Evolutionary conservation across 2,113 vertebrate genomes (phyloP).

Genomic region (Semicossyphus pulcher): DNA sequence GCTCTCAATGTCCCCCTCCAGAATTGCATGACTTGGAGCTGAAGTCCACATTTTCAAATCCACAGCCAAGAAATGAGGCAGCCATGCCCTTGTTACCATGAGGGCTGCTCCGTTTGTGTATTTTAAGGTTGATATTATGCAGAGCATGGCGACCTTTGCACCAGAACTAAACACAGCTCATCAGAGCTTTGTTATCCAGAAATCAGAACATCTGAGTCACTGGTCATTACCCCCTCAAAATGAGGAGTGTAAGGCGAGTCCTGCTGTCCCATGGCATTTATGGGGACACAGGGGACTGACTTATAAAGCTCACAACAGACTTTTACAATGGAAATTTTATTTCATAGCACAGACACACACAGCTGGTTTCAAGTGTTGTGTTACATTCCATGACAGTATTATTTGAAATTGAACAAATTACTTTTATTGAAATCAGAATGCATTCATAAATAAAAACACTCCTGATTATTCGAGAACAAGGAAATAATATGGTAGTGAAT

Average conservation of each 20-base stretch:
- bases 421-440: constrained; percentile 35
- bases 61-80: constrained; percentile 58
- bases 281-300: neutral
- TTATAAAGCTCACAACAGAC: constrained; percentile 15
- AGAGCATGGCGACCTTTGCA: constrained; percentile 52
- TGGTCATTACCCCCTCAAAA: constrained; percentile 27
- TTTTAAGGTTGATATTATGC: constrained; percentile 50
- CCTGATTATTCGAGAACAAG: constrained; percentile 15
- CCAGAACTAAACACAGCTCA: constrained; percentile 43
- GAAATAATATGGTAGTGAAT: constrained; percentile 10
- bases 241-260: constrained; percentile 5
- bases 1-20: constrained; percentile 38
- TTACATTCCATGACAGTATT: constrained; percentile 41
- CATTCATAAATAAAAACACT: constrained; percentile 22
- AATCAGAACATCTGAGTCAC: constrained; percentile 62
- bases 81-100: constrained; percentile 42
- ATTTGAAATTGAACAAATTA: constrained; percentile 30
- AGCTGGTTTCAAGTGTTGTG: constrained; percentile 34
- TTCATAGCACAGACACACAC: constrained; percentile 50
- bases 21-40: constrained; percentile 39
- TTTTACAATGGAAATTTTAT: constrained; percentile 50
- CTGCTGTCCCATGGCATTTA: constrained; percentile 2
- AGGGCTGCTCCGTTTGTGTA: constrained; percentile 35
- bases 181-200: constrained; percentile 38
- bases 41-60: constrained; percentile 30